These are phyloP conservation scores for Phodopus roborovskii DNA, from an alignment of 2,113 vertebrate genomes.

Conservation along the genomic window DNA sequence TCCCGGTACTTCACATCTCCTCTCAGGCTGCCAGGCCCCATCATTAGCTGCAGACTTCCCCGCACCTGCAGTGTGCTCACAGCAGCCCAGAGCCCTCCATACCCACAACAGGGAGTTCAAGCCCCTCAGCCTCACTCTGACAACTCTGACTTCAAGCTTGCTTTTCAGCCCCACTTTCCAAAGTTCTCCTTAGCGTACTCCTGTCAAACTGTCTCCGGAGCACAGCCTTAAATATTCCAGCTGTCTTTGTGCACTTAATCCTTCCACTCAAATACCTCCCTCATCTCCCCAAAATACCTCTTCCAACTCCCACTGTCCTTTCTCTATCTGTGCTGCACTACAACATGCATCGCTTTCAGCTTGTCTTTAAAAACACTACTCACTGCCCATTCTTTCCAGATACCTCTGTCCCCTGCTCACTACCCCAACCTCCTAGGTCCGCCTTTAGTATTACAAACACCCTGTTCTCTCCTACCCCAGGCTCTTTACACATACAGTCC, in stretches of 20 bases:
- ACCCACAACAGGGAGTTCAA: neutral
- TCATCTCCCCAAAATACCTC: conserved; percentile 8
- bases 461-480: neutral
- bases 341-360: neutral
- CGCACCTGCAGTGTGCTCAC: neutral
- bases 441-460: neutral
- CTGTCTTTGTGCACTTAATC: neutral
- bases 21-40: neutral
- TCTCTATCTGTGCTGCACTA: neutral
- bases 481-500: neutral
- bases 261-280: neutral
- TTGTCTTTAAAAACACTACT: neutral
- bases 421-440: neutral
- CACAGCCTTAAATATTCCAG: neutral
- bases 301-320: neutral
- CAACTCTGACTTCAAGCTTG: neutral
- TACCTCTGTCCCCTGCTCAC: neutral
- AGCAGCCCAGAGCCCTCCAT: neutral
- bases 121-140: neutral
- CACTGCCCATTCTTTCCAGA: neutral
- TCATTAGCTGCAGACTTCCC: neutral
- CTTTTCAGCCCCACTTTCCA: conserved; percentile 28
- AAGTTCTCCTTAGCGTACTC: neutral
- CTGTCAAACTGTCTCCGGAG: conserved; percentile 39
- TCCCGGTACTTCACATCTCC: neutral